Percentiles rank a stretch among this genome's conserved stretches.
phyloP scores from a whole-genome alignment of 2,888 invertebrate species.

The Ophion costatus region DNA sequence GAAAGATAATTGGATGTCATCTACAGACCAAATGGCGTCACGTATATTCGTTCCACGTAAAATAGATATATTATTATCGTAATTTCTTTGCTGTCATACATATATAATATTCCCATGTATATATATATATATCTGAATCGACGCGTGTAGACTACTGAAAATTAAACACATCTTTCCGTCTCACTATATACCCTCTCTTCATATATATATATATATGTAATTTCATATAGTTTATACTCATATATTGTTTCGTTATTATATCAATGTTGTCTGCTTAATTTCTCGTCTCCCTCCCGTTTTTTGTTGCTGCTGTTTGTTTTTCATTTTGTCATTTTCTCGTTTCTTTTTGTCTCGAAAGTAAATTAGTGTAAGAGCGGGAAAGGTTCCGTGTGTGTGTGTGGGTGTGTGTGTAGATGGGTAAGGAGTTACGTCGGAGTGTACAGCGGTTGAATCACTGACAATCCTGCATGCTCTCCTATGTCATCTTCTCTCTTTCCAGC shows the following conservation, averaged over 20 bases:
- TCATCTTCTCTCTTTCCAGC: conserved; percentile 39
- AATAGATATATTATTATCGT: conserved; percentile 70
- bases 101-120: conserved; percentile 70
- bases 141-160: conserved; percentile 76
- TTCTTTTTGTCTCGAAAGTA: conserved; percentile 21
- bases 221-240: conserved; percentile 73
- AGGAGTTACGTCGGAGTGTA: conserved; percentile 31
- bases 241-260: conserved; percentile 75
- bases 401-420: conserved; percentile 21
- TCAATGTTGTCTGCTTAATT: conserved; percentile 72
- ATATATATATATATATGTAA: conserved; percentile 76
- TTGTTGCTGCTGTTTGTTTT: conserved; percentile 53
- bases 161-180: conserved; percentile 75
- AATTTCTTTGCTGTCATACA: conserved; percentile 64
- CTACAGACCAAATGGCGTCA: conserved; percentile 64
- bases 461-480: conserved; percentile 18
- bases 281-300: conserved; percentile 43
- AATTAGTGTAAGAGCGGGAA: conserved; percentile 57
- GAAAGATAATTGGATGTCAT: conserved; percentile 61
- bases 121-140: conserved; percentile 72
- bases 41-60: conserved; percentile 65
- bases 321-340: conserved; percentile 36
- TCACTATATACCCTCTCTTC: conserved; percentile 77
- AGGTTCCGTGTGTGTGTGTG: conserved; percentile 44
- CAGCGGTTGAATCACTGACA: conserved; percentile 42